phyloP scores from a whole-genome alignment of 1,140 invertebrate genomes.

The Eumeta japonica region DNA sequence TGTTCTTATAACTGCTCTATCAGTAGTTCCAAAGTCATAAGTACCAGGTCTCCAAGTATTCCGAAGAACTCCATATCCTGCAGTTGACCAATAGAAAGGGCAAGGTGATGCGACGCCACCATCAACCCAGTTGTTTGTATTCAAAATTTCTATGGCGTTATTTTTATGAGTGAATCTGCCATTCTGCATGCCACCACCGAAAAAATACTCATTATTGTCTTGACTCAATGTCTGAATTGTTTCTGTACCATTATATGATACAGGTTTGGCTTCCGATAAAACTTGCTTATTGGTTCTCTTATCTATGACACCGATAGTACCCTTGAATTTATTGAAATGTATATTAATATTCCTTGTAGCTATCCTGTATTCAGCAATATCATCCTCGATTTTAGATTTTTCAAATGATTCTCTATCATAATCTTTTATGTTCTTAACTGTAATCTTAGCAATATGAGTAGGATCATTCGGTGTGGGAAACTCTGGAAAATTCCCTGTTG shows the following conservation, averaged over 20 bases:
- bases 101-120: slow-evolving; percentile 41
- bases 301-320: slow-evolving; percentile 29
- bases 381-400: slow-evolving; percentile 21
- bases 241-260: slow-evolving; percentile 22
- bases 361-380: slow-evolving; percentile 21
- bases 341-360: slow-evolving; percentile 32
- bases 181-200: slow-evolving; percentile 48
- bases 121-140: slow-evolving; percentile 38
- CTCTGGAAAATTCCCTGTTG: slow-evolving; percentile 27
- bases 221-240: slow-evolving; percentile 27
- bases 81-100: slow-evolving; percentile 46
- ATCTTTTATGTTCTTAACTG: slow-evolving; percentile 22
- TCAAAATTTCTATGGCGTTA: slow-evolving; percentile 33
- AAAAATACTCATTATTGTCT: slow-evolving; percentile 34
- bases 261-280: slow-evolving; percentile 22
- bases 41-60: slow-evolving; percentile 39
- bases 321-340: slow-evolving; percentile 30
- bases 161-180: slow-evolving; percentile 44
- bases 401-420: slow-evolving; percentile 28
- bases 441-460: slow-evolving; percentile 33
- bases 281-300: slow-evolving; percentile 28
- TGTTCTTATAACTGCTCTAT: slow-evolving; percentile 19
- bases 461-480: slow-evolving; percentile 34
- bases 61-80: slow-evolving; percentile 38
- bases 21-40: slow-evolving; percentile 36